Evolutionary conservation across 2,113 vertebrate genomes (phyloP), one percentile per base, ranked within the genome.

Genomic region (Nettapus auritus): DNA sequence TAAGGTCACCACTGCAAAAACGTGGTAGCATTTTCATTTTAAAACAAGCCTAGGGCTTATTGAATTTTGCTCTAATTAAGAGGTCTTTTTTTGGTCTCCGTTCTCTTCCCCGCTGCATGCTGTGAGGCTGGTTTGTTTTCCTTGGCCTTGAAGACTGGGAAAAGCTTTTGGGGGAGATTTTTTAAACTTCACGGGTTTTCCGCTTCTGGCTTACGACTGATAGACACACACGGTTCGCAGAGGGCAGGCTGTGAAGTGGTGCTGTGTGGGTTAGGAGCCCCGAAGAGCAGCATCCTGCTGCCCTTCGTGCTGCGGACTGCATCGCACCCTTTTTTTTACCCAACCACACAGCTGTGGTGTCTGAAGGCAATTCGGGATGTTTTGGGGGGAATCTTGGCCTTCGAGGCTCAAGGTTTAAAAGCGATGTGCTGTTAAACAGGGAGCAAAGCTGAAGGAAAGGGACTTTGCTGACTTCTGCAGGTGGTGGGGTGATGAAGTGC

Each of bases 11-110:
- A 76, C 82, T 91, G 71, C 22, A 92, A 86, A 91, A 77, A 84
- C 59, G 50, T 62, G 55, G 89, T 85, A 91, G 68, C 63, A 93
- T 94, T 97, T 96, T 96, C 88, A 86, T 89, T 94, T 93, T 91
- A 81, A 94, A 95, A 88, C 71, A 77, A 95, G 87, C 94, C 91
- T 67, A 59, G 0, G 9, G 91, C 85, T 96, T 88, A 93, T 74
- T 96, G 89, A 91, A 62, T 93, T 70, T 91, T 83, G 20, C 59
- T 94, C 52, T 94, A 94, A 96, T 95, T 94, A 95, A 68, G n/a
- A 82, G 31, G 13, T 16, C 2, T 2, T 38, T 64, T 52, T 73
- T 80, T 44, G 10, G 48, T 82, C 66, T 94, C 75, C 53, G 2
- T 70, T 91, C 82, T 59, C n/a, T 62, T 82, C 31, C 87, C 33